A percentile compares a stretch with the other conserved stretches of the same genome.
These are phyloP conservation scores for Poeciliopsis occidentalis DNA, from an alignment of 2,113 vertebrate species.

Conservation along the genomic window DNA sequence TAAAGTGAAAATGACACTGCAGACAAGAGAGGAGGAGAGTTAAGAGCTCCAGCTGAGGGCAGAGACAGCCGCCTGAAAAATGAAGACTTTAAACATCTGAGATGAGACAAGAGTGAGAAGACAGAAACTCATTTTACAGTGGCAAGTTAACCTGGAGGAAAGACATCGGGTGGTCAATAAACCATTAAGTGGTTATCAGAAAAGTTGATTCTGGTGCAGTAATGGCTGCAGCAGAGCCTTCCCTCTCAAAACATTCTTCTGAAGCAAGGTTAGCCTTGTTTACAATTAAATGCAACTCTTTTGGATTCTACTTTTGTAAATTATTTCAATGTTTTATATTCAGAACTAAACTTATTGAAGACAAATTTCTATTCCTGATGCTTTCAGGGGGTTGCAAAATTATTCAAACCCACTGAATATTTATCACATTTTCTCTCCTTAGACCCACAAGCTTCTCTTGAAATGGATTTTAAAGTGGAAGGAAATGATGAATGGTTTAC, in stretches of 20 bases:
- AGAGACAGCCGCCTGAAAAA: constrained; percentile 5
- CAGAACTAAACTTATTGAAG: constrained; percentile 1
- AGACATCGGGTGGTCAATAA: constrained; percentile 44
- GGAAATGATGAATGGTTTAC: too few species aligned
- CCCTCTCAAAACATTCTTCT: constrained; percentile 13
- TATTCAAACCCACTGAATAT: too few species aligned
- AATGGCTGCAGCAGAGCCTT: constrained; percentile 11
- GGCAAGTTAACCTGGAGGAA: constrained; percentile 26
- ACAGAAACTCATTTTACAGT: constrained; percentile 34
- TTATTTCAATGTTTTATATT: constrained; percentile 1
- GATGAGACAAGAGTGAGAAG: constrained; percentile 18
- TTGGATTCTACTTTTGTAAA: not conserved
- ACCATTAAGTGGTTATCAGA: constrained; percentile 33
- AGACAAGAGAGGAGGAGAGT: constrained; percentile 1
- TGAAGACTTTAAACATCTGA: constrained; percentile 10
- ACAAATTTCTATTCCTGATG: not conserved
- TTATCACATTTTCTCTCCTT: too few species aligned
- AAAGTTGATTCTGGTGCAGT: constrained; percentile 16
- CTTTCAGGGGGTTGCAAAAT: too few species aligned
- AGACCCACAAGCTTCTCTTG: too few species aligned
- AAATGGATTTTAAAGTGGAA: too few species aligned
- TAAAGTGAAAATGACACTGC: constrained; percentile 24
- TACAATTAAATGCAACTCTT: not conserved
- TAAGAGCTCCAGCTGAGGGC: constrained; percentile 3
- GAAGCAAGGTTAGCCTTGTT: not conserved